Conservation (phyloP, 2,797 vertebrate species). For the Arnoldichthys spilopterus region DNA sequence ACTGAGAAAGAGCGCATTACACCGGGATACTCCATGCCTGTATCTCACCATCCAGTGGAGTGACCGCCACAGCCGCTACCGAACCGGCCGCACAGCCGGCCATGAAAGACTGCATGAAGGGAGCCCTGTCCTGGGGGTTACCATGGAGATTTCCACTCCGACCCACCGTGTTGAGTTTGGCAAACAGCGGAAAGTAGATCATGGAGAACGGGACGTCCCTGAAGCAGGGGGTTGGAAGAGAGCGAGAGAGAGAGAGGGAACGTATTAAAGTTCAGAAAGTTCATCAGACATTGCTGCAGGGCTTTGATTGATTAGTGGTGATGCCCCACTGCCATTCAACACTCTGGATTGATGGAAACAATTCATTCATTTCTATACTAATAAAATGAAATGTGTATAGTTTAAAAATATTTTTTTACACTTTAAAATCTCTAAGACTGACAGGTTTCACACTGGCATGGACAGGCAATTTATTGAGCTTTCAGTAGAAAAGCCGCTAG, state of each 20-base stretch:
- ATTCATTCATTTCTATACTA: neutral
- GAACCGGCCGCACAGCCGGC: conserved; percentile 79
- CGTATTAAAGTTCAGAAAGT: no score
- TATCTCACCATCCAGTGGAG: conserved; percentile 80
- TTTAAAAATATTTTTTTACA: neutral
- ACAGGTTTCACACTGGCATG: neutral
- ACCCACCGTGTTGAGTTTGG: conserved; percentile 82
- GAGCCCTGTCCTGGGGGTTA: conserved; percentile 65
- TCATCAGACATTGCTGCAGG: conserved; percentile 65
- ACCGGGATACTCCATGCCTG: conserved; percentile 13
- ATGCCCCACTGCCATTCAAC: conserved; percentile 36
- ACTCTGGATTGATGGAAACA: neutral
- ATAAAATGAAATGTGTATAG: neutral
- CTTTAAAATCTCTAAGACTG: neutral
- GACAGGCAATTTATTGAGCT: conserved; percentile 44
- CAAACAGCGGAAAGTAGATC: conserved; percentile 89
- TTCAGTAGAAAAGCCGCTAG: conserved; percentile 27
- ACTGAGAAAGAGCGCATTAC: neutral
- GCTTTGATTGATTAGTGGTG: conserved; percentile 59
- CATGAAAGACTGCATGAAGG: conserved; percentile 82
- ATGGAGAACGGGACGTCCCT: conserved; percentile 86
- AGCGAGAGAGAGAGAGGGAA: neutral
- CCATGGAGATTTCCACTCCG: conserved; percentile 59
- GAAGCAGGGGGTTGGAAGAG: neutral
- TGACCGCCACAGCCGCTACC: conserved; percentile 84